Base-by-base conservation (phyloP, 2,113 vertebrate species). In the Otis tarda region DNA sequence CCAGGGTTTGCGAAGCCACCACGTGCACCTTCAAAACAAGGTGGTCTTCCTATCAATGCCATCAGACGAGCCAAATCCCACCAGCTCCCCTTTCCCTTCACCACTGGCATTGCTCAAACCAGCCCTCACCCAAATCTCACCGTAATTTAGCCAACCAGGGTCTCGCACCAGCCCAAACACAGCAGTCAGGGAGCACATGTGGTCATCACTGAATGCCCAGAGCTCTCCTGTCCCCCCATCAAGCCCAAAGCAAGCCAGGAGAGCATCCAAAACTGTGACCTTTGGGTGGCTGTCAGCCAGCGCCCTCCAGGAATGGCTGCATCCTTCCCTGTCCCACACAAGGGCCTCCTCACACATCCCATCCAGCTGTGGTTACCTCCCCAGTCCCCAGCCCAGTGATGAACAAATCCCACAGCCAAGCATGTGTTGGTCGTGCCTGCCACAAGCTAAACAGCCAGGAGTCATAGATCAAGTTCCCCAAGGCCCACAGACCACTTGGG, bases 121-220 rank as follows among this genome's bases (percentile, higher is more conserved):
- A 63, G 23, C 20, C 41, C 41, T 68, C 28, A 11, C 30, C 20
- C 61, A 43, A 79, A 65, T 33, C 16, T 83, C 57, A 53, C 16
- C 5, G 0, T 31, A 17, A 64, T 84, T 94, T 35, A 71, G n/a
- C 17, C 67, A 83, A 21, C 12, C 49, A 35, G 19, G 31, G 16
- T 23, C 69, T 64, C 52, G 11, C 16, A 63, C 14, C 37, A 87
- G 57, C 35, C 43, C 49, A 56, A 78, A 79, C 6, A 49, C 35
- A 79, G n/a, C 31, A 49, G 35, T 21, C 43, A 15, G 0, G 0
- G 7, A 25, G 78, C 14, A 24, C 17, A 14, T 8, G 14, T 45
- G 31, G n/a, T 41, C 56, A 23, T 25, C 41, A 16, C 7, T 23
- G 63, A 27, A 53, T 59, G 47, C 52, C n/a, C 61, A 50, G 68